Percentiles rank a stretch among this genome's conserved stretches.
Conservation (phyloP, 2,113 vertebrate genomes). For the Andinoacara biseriatus region DNA sequence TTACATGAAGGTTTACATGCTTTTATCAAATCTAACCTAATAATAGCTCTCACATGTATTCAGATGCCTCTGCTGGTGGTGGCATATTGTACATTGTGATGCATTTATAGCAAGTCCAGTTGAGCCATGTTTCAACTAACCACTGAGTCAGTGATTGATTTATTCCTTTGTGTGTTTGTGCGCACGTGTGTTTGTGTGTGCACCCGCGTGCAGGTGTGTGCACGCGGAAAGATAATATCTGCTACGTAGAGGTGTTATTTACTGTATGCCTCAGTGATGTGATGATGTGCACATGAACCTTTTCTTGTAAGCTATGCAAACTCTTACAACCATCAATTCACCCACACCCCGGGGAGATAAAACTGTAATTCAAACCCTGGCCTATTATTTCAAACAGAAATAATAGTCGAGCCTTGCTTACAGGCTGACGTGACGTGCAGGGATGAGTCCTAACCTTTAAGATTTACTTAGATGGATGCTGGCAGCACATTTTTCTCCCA, state of each 20-base stretch:
- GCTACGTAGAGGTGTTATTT: slow-evolving; percentile 1
- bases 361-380: slow-evolving; percentile 30
- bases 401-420: slow-evolving; percentile 19
- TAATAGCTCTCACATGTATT: not conserved
- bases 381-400: slow-evolving; percentile 23
- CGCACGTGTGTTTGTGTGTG: not conserved
- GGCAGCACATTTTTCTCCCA: not conserved
- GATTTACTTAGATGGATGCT: not conserved
- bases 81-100: slow-evolving; percentile 24
- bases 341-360: not conserved
- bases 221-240: not conserved
- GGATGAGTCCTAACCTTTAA: slow-evolving; percentile 18
- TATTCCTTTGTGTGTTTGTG: not conserved
- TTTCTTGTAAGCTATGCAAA: not conserved
- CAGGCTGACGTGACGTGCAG: slow-evolving; percentile 6
- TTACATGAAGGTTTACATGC: not conserved
- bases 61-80: not conserved
- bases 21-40: not conserved
- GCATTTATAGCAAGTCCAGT: slow-evolving; percentile 27
- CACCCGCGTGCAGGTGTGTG: not conserved
- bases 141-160: not conserved
- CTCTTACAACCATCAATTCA: not conserved
- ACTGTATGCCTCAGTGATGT: slow-evolving; percentile 20
- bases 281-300: slow-evolving; percentile 1
- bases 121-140: not conserved